phyloP scores from a whole-genome alignment of 2,113 vertebrate genomes.

The Cyprinus carpio region DNA sequence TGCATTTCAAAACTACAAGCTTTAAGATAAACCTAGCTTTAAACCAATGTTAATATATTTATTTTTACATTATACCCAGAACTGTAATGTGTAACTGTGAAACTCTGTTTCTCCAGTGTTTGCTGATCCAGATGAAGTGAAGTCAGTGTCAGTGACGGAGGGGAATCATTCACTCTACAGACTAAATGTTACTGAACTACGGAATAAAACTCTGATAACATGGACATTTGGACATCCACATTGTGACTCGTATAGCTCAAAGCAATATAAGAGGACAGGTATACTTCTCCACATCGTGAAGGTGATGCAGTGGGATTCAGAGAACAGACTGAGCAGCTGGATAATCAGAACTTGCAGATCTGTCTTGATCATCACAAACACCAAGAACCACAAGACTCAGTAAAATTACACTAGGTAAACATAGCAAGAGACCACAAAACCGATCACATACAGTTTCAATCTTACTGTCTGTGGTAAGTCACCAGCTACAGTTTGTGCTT shows the following conservation, averaged over 20 bases:
- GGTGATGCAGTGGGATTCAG: not conserved
- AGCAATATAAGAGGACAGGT: not conserved
- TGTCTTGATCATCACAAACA: not conserved
- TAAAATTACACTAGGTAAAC: not conserved
- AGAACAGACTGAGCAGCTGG: not conserved
- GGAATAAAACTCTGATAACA: not conserved
- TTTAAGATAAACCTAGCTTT: too few relatives aligned
- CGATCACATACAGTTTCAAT: too few relatives aligned
- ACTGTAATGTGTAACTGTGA: too few relatives aligned
- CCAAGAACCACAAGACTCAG: not conserved
- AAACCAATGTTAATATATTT: too few relatives aligned
- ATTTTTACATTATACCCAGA: too few relatives aligned
- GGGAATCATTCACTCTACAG: not conserved
- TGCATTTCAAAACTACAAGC: too few relatives aligned
- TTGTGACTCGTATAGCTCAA: rapidly evolving
- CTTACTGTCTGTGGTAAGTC: too few relatives aligned
- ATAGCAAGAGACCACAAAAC: too few relatives aligned
- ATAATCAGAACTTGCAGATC: too few relatives aligned
- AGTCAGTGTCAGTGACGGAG: not conserved
- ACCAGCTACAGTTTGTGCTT: too few relatives aligned
- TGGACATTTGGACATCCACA: not conserved
- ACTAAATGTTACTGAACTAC: not conserved
- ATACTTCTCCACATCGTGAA: not conserved
- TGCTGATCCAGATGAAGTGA: not conserved
- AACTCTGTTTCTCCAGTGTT: not conserved